These are phyloP conservation scores for Dicrurus megarhynchus DNA, from an alignment of 2,113 vertebrate genomes.

Conservation along the genomic window DNA sequence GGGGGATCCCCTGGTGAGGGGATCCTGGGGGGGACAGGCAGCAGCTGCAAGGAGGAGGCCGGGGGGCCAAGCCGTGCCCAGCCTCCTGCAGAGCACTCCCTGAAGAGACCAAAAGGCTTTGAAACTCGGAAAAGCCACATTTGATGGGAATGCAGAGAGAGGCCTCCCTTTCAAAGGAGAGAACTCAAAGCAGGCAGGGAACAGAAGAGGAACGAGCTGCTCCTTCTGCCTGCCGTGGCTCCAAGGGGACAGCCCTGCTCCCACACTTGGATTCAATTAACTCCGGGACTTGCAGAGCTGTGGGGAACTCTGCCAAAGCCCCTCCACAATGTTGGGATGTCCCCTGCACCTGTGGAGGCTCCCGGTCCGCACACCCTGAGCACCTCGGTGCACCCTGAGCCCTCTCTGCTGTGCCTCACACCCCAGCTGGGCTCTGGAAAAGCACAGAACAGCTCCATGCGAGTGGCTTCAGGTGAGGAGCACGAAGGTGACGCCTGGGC, in stretches of 20 bases:
- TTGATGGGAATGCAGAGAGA: constrained; percentile 28
- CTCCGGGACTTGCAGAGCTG: not conserved
- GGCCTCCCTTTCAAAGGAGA: constrained; percentile 29
- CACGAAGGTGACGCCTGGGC: not conserved
- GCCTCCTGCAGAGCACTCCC: not conserved
- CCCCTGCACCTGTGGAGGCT: not conserved
- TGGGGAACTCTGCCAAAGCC: not conserved
- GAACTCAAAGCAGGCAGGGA: constrained; percentile 43
- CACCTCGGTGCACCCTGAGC: not conserved
- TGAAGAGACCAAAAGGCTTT: constrained; percentile 48
- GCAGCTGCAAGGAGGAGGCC: not conserved
- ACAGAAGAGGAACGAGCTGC: not conserved
- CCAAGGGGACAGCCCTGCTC: not conserved
- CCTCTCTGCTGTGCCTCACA: not conserved
- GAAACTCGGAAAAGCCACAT: constrained; percentile 22
- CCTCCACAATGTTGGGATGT: accelerated
- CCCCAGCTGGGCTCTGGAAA: not conserved
- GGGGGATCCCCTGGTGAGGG: not conserved
- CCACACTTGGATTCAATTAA: constrained; percentile 34
- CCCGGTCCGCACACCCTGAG: accelerated
- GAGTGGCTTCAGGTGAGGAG: not conserved
- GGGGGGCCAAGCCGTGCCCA: not conserved
- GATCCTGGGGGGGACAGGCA: not conserved
- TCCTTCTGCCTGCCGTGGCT: not conserved
- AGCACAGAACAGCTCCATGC: not conserved